These are phyloP conservation scores for Natrix natrix DNA, from an alignment of 2,797 vertebrate species.

Conservation along the genomic window DNA sequence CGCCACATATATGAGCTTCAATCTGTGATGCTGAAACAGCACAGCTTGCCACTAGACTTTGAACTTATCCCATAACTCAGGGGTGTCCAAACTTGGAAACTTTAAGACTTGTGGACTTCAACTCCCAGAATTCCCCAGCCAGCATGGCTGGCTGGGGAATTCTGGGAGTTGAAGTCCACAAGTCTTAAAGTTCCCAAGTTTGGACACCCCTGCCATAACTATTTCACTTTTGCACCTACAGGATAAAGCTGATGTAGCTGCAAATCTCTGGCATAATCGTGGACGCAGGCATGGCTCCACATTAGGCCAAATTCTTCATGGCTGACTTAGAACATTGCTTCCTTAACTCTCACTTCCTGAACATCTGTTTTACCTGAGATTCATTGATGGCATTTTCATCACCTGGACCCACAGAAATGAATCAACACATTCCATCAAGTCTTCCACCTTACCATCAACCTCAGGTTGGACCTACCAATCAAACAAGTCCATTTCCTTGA, in stretches of 20 bases:
- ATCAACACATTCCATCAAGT: background rate
- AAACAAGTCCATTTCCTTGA: background rate
- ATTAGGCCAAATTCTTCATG: background rate
- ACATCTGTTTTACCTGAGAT: background rate
- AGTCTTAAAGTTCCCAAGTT: too few species aligned
- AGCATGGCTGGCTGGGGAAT: too few species aligned
- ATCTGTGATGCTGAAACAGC: background rate
- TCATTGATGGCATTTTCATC: background rate
- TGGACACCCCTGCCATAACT: background rate
- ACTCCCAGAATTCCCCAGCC: too few species aligned
- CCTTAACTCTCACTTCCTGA: background rate
- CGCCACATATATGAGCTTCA: background rate
- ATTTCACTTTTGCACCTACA: background rate
- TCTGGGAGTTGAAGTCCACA: too few species aligned
- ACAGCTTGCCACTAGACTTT: background rate
- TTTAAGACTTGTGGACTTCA: too few species aligned
- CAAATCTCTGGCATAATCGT: background rate
- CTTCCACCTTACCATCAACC: background rate
- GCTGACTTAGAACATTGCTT: background rate
- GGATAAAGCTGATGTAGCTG: background rate
- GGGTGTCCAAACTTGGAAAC: too few species aligned
- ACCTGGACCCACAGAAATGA: background rate
- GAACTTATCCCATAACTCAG: background rate
- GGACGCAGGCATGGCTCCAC: background rate
- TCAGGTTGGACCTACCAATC: background rate